phyloP scores from a whole-genome alignment of 2,797 vertebrate species.

The Varecia variegata region DNA sequence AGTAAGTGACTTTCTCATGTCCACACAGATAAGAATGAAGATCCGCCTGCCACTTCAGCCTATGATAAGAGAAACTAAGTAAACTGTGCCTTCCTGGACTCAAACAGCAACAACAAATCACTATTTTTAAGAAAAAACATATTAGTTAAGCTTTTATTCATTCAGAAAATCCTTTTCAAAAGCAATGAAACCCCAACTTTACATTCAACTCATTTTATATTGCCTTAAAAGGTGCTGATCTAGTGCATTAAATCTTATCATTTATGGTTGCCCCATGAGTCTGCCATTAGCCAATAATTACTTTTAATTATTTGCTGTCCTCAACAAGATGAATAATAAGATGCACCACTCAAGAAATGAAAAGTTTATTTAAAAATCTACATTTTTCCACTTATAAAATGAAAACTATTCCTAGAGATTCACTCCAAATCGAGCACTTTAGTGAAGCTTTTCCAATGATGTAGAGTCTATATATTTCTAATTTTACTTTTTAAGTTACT shows the following conservation, averaged over 20 bases:
- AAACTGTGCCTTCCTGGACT: neutral
- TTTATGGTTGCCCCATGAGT: neutral
- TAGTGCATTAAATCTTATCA: neutral
- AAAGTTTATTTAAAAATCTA: neutral
- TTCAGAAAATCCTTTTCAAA: neutral
- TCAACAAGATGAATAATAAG: neutral
- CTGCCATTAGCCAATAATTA: slow-evolving; percentile 4
- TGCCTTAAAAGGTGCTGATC: neutral
- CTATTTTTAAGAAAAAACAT: neutral
- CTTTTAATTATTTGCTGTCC: slow-evolving; percentile 44
- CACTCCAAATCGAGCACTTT: neutral
- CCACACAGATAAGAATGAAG: neutral
- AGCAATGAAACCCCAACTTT: slow-evolving; percentile 6
- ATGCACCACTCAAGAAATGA: neutral
- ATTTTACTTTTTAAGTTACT: neutral
- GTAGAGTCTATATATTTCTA: slow-evolving; percentile 4
- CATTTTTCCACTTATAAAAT: slow-evolving; percentile 3
- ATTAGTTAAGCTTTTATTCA: neutral
- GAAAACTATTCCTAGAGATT: slow-evolving; percentile 8
- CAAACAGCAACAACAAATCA: neutral
- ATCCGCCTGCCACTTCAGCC: neutral
- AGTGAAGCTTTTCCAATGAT: neutral
- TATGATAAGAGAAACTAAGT: neutral
- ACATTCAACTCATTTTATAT: slow-evolving; percentile 44
- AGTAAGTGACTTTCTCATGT: neutral